phyloP scores from a whole-genome alignment of 1,140 invertebrate genomes.

The Pemphigus obesinymphae region DNA sequence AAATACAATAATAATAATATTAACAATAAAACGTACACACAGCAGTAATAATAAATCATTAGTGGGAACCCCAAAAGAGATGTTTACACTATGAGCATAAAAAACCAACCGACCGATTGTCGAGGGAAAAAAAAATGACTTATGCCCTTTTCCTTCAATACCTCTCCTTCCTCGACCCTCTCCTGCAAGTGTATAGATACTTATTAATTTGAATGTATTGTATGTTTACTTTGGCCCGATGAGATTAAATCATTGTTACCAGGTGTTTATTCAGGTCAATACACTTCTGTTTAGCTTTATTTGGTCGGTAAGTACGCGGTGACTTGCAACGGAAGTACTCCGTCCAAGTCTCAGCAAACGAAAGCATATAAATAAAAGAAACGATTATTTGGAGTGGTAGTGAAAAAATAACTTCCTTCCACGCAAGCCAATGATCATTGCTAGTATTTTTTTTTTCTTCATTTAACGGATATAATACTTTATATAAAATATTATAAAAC shows the following conservation, averaged over 20 bases:
- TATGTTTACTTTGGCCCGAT: constrained; percentile 27
- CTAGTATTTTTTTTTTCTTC: not conserved
- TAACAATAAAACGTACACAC: not conserved
- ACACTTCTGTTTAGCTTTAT: constrained; percentile 19
- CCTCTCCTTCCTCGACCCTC: not conserved
- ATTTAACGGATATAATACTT: not conserved
- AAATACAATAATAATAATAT: constrained; percentile 30
- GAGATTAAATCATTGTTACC: constrained; percentile 40
- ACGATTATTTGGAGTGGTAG: constrained; percentile 19
- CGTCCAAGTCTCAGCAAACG: not conserved
- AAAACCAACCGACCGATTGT: constrained; percentile 24
- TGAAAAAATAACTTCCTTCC: constrained; percentile 18
- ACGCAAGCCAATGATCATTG: not conserved
- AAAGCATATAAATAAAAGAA: not conserved
- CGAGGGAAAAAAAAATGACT: constrained; percentile 8
- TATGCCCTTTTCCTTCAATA: constrained; percentile 11
- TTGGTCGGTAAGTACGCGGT: constrained; percentile 24
- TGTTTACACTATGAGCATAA: constrained; percentile 27
- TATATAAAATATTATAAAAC: not conserved
- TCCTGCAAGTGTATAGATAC: not conserved
- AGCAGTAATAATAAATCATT: constrained; percentile 38
- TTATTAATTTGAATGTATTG: constrained; percentile 39
- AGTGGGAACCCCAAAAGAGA: constrained; percentile 13
- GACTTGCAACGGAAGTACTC: constrained; percentile 39
- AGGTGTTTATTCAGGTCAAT: constrained; percentile 38